Conservation (phyloP, 2,797 vertebrate genomes). For the Sebastes vulpes region DNA sequence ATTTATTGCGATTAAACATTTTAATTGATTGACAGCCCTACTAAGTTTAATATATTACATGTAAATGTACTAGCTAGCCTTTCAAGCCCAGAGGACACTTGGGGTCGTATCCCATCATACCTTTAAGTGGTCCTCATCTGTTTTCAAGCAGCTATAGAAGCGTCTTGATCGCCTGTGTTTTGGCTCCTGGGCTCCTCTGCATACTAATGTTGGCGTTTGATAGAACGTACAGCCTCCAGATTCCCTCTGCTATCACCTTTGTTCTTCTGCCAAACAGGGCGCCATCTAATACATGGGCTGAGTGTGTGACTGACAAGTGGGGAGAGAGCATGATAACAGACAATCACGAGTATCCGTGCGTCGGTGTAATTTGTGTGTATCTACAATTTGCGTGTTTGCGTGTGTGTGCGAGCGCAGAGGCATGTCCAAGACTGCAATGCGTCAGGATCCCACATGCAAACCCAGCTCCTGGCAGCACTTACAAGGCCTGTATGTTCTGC, state of each 20-base stretch:
- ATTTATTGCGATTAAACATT: no score
- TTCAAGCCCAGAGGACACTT: slow-evolving; percentile 4
- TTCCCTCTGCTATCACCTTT: slow-evolving; percentile 43
- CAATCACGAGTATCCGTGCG: background rate
- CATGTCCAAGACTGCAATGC: slow-evolving; percentile 48
- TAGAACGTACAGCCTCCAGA: slow-evolving; percentile 37
- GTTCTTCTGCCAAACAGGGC: slow-evolving; percentile 57
- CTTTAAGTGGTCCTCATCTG: slow-evolving; percentile 37
- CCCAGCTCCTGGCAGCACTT: slow-evolving; percentile 35
- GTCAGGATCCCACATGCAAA: slow-evolving; percentile 44
- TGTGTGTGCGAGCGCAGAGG: background rate
- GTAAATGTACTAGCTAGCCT: background rate
- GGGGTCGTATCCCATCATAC: background rate
- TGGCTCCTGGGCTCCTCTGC: slow-evolving; percentile 42
- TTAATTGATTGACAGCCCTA: no score
- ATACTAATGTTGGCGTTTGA: slow-evolving; percentile 52
- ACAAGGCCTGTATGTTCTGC: slow-evolving; percentile 23
- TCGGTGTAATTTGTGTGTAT: slow-evolving; percentile 6
- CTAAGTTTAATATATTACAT: background rate
- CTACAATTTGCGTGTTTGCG: background rate
- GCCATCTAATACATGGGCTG: slow-evolving; percentile 30
- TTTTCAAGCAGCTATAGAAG: slow-evolving; percentile 28
- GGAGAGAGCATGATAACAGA: slow-evolving; percentile 12
- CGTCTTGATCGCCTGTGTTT: slow-evolving; percentile 34
- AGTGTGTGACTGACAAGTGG: slow-evolving; percentile 24